A percentile compares a stretch with the other conserved stretches of the same genome.
phyloP scores from a whole-genome alignment of 2,888 invertebrate species.

The Tachystola acroxantha region DNA sequence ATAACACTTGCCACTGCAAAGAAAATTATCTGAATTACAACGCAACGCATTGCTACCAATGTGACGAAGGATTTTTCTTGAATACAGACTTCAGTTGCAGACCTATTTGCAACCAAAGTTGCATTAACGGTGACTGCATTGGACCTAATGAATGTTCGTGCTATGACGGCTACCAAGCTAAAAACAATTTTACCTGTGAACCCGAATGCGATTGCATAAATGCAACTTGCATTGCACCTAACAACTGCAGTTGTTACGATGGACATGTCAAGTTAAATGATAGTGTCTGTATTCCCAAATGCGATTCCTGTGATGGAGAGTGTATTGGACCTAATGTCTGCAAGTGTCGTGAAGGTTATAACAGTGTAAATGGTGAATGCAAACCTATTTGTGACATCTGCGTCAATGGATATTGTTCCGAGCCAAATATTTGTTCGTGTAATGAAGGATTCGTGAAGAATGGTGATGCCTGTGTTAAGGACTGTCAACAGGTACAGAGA shows the following conservation, averaged over 20 bases:
- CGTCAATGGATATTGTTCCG: constrained; percentile 12
- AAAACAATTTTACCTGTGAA: constrained; percentile 1
- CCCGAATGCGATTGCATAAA: constrained; percentile 7
- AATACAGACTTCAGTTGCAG: constrained; percentile 25
- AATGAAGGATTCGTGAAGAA: constrained; percentile 38
- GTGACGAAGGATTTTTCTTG: constrained; percentile 31
- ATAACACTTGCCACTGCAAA: constrained; percentile 51
- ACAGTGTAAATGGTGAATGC: constrained; percentile 31
- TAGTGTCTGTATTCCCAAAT: constrained; percentile 21
- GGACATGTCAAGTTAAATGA: constrained; percentile 12
- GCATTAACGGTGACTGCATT: constrained; percentile 28
- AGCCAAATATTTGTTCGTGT: constrained; percentile 64
- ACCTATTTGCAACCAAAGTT: constrained; percentile 15
- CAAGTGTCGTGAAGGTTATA: constrained; percentile 74
- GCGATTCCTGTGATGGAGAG: constrained; percentile 57
- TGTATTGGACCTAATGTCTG: constrained; percentile 80
- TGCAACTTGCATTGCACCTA: constrained; percentile 17
- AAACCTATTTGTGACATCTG: constrained; percentile 27
- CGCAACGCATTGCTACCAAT: constrained; percentile 43
- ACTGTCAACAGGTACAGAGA: neutral
- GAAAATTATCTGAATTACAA: constrained; percentile 35
- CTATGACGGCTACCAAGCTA: constrained; percentile 20
- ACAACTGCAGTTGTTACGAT: constrained; percentile 15
- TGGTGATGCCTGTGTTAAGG: constrained; percentile 17
- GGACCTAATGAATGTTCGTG: constrained; percentile 40